Base-by-base conservation (phyloP, 2,888 invertebrate genomes). In the Chrysolina oricalcia region DNA sequence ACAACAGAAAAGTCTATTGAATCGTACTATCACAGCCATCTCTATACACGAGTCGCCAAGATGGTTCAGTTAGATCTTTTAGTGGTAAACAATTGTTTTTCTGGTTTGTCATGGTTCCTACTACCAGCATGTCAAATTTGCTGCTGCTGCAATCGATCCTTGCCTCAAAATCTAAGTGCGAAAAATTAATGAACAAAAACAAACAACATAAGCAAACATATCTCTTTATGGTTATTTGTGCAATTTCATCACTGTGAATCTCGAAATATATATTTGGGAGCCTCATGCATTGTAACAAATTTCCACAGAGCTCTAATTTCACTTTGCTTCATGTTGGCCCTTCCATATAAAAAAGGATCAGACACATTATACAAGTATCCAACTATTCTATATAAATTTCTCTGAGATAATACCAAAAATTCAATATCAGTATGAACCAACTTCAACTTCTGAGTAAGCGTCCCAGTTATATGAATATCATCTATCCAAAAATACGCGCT, bases 401-500 rank as follows among this genome's bases (percentile, higher is more conserved):
- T 11, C 43, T 70, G 27, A 40, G 82, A 80, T 64, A 86, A 78
- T 19, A 86, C 81, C 15, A 83, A 75, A 63, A 74, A 75, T 48
- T 78, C 80, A 43, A 83, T 82, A 27, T 91, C 89, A 0, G 91
- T 91, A 67, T 92, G 91, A 0, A 89, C 87, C n/a, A 93, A 85
- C 79, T 92, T 91, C 10, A 91, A 88, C 83, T 90, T 90, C 79
- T 90, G 88, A 0, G 92, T 92, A 72, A 92, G 83, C 9, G 90
- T 90, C 59, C 94, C 94, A 3, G 94, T 94, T 43, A 94, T 88
- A 83, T 93, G 92, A 72, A 93, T 93, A 85, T 94, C 94, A 86
- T 94, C 94, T 75, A 94, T 92, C 94, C 94, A 94, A 88, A 94
- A 94, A 85, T 92, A 93, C 3, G 90, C 89, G 5, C 90, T 87